phyloP scores from a whole-genome alignment of 1,140 invertebrate species.

The Drosophila navojoa region DNA sequence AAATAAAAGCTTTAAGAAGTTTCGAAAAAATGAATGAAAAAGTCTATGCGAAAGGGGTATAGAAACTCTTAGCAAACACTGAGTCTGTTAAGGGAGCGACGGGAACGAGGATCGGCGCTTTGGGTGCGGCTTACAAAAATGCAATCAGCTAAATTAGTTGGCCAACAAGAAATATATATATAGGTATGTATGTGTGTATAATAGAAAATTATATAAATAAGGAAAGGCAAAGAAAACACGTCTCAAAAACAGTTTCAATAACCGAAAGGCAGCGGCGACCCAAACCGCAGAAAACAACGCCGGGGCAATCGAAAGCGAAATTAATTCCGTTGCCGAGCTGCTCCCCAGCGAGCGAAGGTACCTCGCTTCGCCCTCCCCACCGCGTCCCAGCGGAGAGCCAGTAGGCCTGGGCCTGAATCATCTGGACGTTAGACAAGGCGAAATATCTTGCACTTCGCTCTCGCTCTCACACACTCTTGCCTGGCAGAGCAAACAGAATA shows the following conservation, averaged over 20 bases:
- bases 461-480: slow-evolving; percentile 7
- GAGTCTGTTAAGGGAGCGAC: too few relatives aligned
- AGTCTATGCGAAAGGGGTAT: too few relatives aligned
- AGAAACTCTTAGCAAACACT: too few relatives aligned
- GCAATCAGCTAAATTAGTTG: slow-evolving; percentile 45
- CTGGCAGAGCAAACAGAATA: slow-evolving; percentile 43
- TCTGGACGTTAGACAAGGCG: slow-evolving; percentile 65
- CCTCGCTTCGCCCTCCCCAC: not conserved
- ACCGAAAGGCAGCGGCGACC: slow-evolving; percentile 34
- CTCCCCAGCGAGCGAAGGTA: not conserved
- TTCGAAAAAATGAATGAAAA: too few relatives aligned
- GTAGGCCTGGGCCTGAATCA: slow-evolving; percentile 59
- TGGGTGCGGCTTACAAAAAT: slow-evolving; percentile 4
- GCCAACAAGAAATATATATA: slow-evolving; percentile 6
- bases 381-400: not conserved
- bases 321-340: slow-evolving; percentile 54
- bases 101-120: not conserved
- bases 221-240: slow-evolving; percentile 3
- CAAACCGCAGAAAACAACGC: slow-evolving; percentile 33
- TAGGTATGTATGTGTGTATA: not conserved
- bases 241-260: slow-evolving; percentile 34
- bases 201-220: not conserved
- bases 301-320: slow-evolving; percentile 64
- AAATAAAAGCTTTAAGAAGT: too few relatives aligned
- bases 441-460: slow-evolving; percentile 9